Conservation (phyloP, 2,113 vertebrate genomes). For the Ovis canadensis region DNA sequence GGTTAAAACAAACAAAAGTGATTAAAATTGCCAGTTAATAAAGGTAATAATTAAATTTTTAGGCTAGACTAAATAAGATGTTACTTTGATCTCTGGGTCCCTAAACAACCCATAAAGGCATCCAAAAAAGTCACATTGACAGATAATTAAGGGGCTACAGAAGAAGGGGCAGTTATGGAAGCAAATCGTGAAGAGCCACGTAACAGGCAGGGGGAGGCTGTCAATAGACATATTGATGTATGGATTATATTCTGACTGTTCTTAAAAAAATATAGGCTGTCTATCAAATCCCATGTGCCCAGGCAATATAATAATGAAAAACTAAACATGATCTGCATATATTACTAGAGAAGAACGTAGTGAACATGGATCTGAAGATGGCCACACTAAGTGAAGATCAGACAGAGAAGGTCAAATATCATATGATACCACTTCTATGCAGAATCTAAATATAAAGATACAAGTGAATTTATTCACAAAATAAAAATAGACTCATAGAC, state of each 20-base stretch:
- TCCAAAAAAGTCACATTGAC: not conserved
- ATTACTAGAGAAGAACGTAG: not conserved
- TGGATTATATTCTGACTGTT: not conserved
- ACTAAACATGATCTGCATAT: not conserved
- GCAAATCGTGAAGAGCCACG: not conserved
- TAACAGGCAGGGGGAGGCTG: not conserved
- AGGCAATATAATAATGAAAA: not conserved
- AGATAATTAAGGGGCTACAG: not conserved
- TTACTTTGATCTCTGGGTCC: not conserved
- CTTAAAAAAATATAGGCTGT: not conserved
- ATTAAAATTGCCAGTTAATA: not conserved
- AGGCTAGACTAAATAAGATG: not conserved
- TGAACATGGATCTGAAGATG: not conserved
- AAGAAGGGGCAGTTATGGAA: not conserved
- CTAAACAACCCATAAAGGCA: not conserved
- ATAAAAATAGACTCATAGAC: not conserved
- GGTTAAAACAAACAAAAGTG: not conserved
- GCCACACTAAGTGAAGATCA: not conserved
- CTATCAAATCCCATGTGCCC: not conserved
- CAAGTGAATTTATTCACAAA: not conserved
- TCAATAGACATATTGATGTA: not conserved
- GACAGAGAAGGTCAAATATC: not conserved
- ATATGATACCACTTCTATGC: accelerated
- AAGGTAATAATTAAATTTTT: not conserved
- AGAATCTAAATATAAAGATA: not conserved